Evolutionary conservation across 2,113 vertebrate species (phyloP).

Genomic region (Turnix velox): DNA sequence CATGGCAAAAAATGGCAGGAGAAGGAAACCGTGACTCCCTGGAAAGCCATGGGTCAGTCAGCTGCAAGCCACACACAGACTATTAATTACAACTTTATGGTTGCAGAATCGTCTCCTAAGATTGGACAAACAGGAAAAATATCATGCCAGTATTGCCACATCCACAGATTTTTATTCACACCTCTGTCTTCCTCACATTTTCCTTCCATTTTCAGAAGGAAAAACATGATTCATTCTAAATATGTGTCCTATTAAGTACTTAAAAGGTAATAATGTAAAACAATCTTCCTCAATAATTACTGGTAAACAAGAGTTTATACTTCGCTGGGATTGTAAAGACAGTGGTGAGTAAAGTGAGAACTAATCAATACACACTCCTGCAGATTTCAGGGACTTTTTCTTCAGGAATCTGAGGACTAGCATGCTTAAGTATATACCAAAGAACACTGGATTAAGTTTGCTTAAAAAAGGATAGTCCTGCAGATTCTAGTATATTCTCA

Average conservation of each 20-base stretch:
- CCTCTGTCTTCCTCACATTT: constrained; percentile 17
- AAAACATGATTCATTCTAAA: constrained; percentile 14
- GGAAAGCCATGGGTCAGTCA: neutral
- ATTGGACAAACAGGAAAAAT: neutral
- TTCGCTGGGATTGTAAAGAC: neutral
- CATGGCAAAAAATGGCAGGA: neutral
- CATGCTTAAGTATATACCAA: neutral
- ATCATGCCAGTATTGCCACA: constrained; percentile 10
- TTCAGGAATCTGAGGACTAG: neutral
- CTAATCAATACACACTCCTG: neutral
- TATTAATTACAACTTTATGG: constrained; percentile 24
- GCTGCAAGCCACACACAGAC: constrained; percentile 15
- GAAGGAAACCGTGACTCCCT: neutral
- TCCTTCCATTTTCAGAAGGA: neutral
- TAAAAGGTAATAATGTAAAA: neutral
- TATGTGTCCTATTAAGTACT: neutral
- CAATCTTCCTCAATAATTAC: neutral
- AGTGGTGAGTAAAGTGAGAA: too few species aligned
- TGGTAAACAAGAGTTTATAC: neutral
- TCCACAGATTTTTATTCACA: neutral
- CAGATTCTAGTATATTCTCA: neutral
- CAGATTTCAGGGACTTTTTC: neutral
- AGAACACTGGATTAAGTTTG: neutral
- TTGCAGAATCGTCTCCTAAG: neutral
- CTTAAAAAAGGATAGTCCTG: neutral